These are phyloP conservation scores for Idaea aversata DNA, from an alignment of 2,888 invertebrate genomes.

Conservation along the genomic window DNA sequence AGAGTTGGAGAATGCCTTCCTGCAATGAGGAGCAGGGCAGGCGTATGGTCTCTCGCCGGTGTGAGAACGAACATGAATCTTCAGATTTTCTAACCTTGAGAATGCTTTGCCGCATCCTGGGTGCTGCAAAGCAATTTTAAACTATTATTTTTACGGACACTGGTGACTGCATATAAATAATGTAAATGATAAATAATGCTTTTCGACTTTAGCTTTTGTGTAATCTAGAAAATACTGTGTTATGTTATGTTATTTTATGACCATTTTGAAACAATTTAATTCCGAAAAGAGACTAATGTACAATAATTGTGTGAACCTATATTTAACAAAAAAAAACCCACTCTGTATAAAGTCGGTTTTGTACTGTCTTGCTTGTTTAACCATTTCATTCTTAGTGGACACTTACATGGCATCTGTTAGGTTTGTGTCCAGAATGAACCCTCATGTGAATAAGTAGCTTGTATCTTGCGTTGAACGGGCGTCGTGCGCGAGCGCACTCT, in stretches of 20 bases:
- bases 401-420: slow-evolving; percentile 98
- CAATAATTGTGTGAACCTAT: too few relatives aligned
- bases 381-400: neutral
- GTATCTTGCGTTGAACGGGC: slow-evolving; percentile 98
- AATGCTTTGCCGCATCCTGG: slow-evolving; percentile 97
- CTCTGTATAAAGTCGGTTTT: too few relatives aligned
- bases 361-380: neutral
- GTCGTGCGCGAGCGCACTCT: slow-evolving; percentile 92
- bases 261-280: too few relatives aligned
- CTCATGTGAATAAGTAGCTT: slow-evolving; percentile 98
- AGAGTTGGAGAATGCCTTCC: slow-evolving; percentile 98
- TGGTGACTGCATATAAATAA: too few relatives aligned
- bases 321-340: too few relatives aligned
- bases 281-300: too few relatives aligned
- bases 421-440: slow-evolving; percentile 98
- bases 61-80: slow-evolving; percentile 97
- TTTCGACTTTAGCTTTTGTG: too few relatives aligned
- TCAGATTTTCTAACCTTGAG: slow-evolving; percentile 97
- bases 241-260: too few relatives aligned
- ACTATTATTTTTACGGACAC: neutral
- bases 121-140: slow-evolving; percentile 82
- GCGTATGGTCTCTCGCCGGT: slow-evolving; percentile 98
- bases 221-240: too few relatives aligned
- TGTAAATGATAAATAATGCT: too few relatives aligned
- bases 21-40: slow-evolving; percentile 95